These are phyloP conservation scores for Cheilosia variabilis DNA, from an alignment of 2,888 invertebrate genomes.

Conservation along the genomic window DNA sequence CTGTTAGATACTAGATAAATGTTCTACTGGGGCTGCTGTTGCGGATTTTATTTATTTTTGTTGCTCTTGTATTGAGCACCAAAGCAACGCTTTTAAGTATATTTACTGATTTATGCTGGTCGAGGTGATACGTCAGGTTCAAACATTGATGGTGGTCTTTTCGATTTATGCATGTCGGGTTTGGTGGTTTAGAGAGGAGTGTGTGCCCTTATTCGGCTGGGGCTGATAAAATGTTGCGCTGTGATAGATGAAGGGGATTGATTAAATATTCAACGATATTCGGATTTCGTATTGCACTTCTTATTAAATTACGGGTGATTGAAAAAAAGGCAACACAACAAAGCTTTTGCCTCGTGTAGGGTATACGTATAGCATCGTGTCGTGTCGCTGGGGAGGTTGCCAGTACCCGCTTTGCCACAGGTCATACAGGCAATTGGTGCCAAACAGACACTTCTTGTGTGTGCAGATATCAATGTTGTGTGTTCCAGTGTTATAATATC, in stretches of 20 bases:
- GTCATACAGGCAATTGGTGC: neutral
- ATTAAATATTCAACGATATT: slow-evolving; percentile 57
- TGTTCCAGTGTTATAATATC: too few species aligned
- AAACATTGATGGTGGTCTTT: slow-evolving; percentile 65
- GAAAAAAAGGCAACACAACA: slow-evolving; percentile 12
- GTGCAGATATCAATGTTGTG: too few species aligned
- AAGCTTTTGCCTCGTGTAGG: slow-evolving; percentile 26
- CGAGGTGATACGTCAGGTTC: slow-evolving; percentile 63
- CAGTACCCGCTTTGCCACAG: neutral
- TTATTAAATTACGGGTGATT: slow-evolving; percentile 34
- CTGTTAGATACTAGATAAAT: slow-evolving; percentile 75
- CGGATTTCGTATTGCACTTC: neutral
- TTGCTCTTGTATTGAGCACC: neutral
- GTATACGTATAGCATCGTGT: neutral
- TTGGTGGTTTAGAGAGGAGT: slow-evolving; percentile 3
- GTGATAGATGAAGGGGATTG: slow-evolving; percentile 57
- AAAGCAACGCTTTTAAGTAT: slow-evolving; percentile 63
- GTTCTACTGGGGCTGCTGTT: slow-evolving; percentile 62
- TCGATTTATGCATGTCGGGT: neutral
- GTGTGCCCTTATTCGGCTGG: slow-evolving; percentile 63
- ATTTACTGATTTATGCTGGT: slow-evolving; percentile 72
- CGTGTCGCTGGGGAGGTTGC: neutral
- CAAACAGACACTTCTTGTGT: too few species aligned
- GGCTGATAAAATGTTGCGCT: slow-evolving; percentile 44
- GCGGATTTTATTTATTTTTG: slow-evolving; percentile 49